A percentile compares a stretch with the other conserved stretches of the same genome.
phyloP scores from a whole-genome alignment of 37 sponge, comb jelly and placozoan species.

The Spongilla lacustris region DNA sequence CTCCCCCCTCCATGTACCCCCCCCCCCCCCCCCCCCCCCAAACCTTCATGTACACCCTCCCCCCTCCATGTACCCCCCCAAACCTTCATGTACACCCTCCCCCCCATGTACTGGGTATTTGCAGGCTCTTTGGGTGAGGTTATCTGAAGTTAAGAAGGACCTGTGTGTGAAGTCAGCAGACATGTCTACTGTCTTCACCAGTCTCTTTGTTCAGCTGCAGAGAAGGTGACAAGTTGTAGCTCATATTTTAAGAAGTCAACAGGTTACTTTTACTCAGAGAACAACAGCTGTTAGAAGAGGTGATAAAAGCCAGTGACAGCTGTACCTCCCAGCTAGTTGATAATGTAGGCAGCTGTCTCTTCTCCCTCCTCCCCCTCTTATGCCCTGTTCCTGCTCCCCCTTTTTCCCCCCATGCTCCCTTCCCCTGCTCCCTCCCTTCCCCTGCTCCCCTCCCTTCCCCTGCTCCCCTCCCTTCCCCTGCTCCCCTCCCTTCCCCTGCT shows the following conservation, averaged over 20 bases:
- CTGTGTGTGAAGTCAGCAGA: background rate
- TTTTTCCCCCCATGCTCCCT: background rate
- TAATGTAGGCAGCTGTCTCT: background rate
- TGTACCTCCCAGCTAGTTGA: background rate
- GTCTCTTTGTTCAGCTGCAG: slow-evolving; percentile 4
- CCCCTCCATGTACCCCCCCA: too few species aligned
- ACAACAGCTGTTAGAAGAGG: background rate
- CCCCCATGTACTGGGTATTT: too few species aligned
- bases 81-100: too few species aligned
- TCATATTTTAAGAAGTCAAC: too few species aligned
- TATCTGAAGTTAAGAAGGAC: background rate
- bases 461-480: background rate
- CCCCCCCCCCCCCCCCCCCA: too few species aligned
- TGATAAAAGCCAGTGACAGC: background rate
- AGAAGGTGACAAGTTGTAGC: background rate
- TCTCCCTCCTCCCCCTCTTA: background rate
- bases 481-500: background rate
- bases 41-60: too few species aligned
- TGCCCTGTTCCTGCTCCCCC: background rate
- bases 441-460: background rate
- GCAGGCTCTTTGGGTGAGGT: background rate
- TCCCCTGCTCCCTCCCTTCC: background rate
- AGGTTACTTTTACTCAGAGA: background rate
- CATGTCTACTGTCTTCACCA: background rate
- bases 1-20: too few species aligned